These are phyloP conservation scores for Ischnura elegans DNA, from an alignment of 2,888 invertebrate genomes.

Conservation along the genomic window DNA sequence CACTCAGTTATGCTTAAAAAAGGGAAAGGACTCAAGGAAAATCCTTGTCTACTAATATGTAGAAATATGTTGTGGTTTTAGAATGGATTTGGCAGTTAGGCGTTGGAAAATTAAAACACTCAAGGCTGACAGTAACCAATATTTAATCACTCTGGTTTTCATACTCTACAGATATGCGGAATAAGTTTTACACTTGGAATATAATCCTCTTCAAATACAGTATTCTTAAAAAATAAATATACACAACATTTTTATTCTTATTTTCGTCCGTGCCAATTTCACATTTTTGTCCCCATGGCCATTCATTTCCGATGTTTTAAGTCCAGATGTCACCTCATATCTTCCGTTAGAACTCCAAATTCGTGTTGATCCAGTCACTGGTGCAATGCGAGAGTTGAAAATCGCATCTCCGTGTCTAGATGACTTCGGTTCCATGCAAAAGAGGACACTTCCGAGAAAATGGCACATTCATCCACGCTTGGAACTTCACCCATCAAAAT, in stretches of 20 bases:
- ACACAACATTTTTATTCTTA: background rate
- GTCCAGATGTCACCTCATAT: too few relatives aligned
- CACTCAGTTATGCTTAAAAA: too few relatives aligned
- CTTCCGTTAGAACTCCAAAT: too few relatives aligned
- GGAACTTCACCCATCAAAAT: slow-evolving; percentile 7
- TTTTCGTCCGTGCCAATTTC: background rate
- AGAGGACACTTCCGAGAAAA: background rate
- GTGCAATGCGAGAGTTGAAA: too few relatives aligned
- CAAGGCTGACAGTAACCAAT: slow-evolving; percentile 50
- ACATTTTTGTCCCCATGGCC: background rate
- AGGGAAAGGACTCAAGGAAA: too few relatives aligned
- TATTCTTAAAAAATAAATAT: slow-evolving; percentile 55
- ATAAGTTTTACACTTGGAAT: background rate
- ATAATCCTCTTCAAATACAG: slow-evolving; percentile 7
- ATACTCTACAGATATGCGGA: slow-evolving; percentile 47
- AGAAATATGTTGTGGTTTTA: too few relatives aligned
- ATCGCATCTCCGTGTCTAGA: too few relatives aligned
- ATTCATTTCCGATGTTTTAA: background rate
- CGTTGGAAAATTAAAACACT: slow-evolving; percentile 32
- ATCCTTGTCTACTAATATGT: too few relatives aligned
- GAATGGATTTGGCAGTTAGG: too few relatives aligned
- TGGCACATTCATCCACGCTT: background rate
- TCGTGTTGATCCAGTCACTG: background rate
- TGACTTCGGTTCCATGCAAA: too few relatives aligned
- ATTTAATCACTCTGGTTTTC: slow-evolving; percentile 55